Evolutionary conservation across 1,140 invertebrate species (phyloP), one percentile per base, ranked within the genome.

Genomic region (Zaprionus kolodkinae): DNA sequence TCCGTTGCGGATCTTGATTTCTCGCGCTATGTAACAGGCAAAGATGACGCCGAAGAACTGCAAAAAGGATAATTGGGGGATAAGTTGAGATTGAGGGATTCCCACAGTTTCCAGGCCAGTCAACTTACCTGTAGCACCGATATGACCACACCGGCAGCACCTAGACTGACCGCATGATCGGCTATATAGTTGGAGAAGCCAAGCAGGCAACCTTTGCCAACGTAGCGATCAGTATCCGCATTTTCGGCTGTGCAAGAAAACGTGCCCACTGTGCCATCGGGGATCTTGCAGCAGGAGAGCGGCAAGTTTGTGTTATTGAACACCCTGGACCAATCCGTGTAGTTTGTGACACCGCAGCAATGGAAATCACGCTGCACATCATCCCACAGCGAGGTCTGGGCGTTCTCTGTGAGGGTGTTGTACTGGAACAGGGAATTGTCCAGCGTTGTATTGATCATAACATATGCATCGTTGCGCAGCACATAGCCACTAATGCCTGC

Each of bases 401-500:
- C 84, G 13, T 93, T 91, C 27, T 94, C 91, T 6, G 72, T 78
- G 6, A 79, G 57, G 3, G 80, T 85, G 0, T 80, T 88, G 64
- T 96, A 96, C 0, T 93, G 13, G 0, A 79, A 43, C 94, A 96
- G 94, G 1, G 94, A 94, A 0, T 84, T 45, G 0, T 79, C 54
- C 74, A 96, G 93, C 40, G 92, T 92, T 2, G 93, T 93, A 0
- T 93, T 62, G 1, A 95, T 75, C 15, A 95, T 76, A 1, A 93
- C 71, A 5, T 94, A 81, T 0, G 94, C 92, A 45, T 96, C 95
- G 6, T 94, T 93, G 68, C 94, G 94, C 72, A 97, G 92, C 10
- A 96, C 95, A 85, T 96, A 97, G 12, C 96, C 97, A 70, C 96
- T 95, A 80, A 97, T 97, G 43, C 96, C 97, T 35, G 95, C 96